Percentiles rank a stretch among this genome's conserved stretches.
Conservation (phyloP, 2,888 invertebrate species). For the Drosophila stalkeri region DNA sequence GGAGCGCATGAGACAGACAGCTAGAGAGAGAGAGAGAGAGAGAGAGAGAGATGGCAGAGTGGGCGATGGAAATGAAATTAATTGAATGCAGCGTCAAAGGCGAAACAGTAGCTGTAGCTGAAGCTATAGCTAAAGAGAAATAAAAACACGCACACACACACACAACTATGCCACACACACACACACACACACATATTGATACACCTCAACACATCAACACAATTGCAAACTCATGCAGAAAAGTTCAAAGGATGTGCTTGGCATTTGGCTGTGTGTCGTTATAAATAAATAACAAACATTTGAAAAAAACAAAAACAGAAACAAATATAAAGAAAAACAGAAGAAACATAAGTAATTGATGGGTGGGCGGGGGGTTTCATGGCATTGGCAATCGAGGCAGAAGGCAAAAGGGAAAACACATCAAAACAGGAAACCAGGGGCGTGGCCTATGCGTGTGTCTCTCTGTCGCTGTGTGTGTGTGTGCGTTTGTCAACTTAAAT, state of each 20-base stretch:
- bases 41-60: not conserved
- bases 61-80: slow-evolving; percentile 55
- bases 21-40: no score
- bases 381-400: slow-evolving; percentile 5
- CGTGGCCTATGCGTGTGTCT: slow-evolving; percentile 14
- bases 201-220: slow-evolving; percentile 39
- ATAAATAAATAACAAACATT: slow-evolving; percentile 80
- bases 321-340: slow-evolving; percentile 42
- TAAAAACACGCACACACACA: slow-evolving; percentile 7
- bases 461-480: slow-evolving; percentile 14
- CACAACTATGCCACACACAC: slow-evolving; percentile 16
- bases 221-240: slow-evolving; percentile 71
- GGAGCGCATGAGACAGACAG: not conserved
- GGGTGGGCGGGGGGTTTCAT: not conserved
- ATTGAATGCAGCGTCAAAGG: slow-evolving; percentile 67
- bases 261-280: slow-evolving; percentile 57
- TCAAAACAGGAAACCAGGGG: slow-evolving; percentile 56
- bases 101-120: slow-evolving; percentile 23
- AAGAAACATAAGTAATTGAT: slow-evolving; percentile 35
- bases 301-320: slow-evolving; percentile 16
- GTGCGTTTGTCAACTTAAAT: slow-evolving; percentile 74
- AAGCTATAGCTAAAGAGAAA: slow-evolving; percentile 12
- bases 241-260: slow-evolving; percentile 75
- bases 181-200: not conserved
- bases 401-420: slow-evolving; percentile 38